Percentiles rank a stretch among this genome's conserved stretches.
phyloP scores from a whole-genome alignment of 2,888 invertebrate species.

The Cremastinae sp. region DNA sequence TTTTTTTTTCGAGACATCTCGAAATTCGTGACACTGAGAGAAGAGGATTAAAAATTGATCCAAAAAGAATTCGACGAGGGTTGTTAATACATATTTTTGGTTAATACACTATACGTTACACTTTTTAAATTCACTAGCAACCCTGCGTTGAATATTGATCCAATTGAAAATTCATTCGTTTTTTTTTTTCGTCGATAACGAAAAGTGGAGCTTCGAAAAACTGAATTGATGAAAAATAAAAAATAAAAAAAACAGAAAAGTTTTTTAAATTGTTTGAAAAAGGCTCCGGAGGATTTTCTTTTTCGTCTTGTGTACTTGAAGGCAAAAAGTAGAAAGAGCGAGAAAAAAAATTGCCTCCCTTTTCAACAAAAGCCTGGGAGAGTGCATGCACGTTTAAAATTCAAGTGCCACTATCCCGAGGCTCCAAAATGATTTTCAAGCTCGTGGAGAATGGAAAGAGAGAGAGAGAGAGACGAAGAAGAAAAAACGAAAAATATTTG shows the following conservation, averaged over 20 bases:
- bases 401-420: too few species aligned
- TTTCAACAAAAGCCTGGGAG: too few species aligned
- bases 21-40: not conserved
- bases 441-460: not conserved
- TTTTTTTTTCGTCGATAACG: not conserved
- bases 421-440: too few species aligned
- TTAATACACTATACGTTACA: too few species aligned
- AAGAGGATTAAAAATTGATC: not conserved
- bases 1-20: not conserved
- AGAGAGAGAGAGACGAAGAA: too few species aligned
- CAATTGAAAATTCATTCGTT: conserved; percentile 13
- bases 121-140: not conserved
- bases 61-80: conserved; percentile 11
- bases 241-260: not conserved
- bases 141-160: conserved; percentile 21
- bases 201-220: not conserved
- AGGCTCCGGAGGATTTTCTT: too few species aligned
- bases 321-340: too few species aligned
- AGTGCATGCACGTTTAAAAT: too few species aligned
- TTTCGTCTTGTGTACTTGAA: too few species aligned
- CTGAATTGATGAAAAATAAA: not conserved
- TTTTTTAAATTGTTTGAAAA: too few species aligned
- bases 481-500: not conserved
- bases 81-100: conserved; percentile 7
- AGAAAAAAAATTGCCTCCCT: too few species aligned